Base-by-base conservation (phyloP, 2,888 invertebrate species). In the Pegoplata infirma region DNA sequence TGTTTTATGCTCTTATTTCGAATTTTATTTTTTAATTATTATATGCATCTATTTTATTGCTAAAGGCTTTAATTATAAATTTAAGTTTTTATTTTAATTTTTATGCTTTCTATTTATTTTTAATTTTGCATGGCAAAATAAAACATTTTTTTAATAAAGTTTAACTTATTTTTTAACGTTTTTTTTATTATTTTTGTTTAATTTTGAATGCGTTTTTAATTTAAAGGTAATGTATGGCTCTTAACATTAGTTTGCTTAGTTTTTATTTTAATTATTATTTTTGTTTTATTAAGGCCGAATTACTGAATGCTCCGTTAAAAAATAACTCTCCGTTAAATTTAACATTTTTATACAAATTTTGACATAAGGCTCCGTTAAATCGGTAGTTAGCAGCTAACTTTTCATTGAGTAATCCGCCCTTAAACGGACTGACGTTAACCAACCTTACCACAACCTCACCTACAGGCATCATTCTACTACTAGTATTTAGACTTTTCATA, bases 101-200 rank as follows among this genome's bases (percentile, higher is more conserved):
- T 75, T n/a, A 17, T 58, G 75, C 71, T 79, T 74, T 64, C 40
- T 69, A 51, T 74, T 58, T 44, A 21, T 63, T 51, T 59, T 5
- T n/a, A 36, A 17, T 63, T 69, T 71, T 76, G 79, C 79, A 79
- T 79, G 79, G 61, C 55, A 46, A 71, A 64, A 66, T 12, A 2
- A 40, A n/a, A 40, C 55, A 58, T 23, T 53, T 40, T 64, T 44
- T 59, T 56, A 67, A 79, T 79, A 79, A 79, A 79, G 61, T 71
- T 75, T 5, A 61, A 66, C 44, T 75, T 14, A 66, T 55, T 61
- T 66, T 10, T 32, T 44, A 53, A 68, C 25, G 12, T 56, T 67
- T 73, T 74, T 25, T 59, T 36, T 46, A 56, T 67, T 55, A 10
- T 36, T 55, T 55, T 72, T 61, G 10, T 72, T 72, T 71, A 40